Conservation (phyloP, 2,113 vertebrate species). For the Phocoena phocoena region DNA sequence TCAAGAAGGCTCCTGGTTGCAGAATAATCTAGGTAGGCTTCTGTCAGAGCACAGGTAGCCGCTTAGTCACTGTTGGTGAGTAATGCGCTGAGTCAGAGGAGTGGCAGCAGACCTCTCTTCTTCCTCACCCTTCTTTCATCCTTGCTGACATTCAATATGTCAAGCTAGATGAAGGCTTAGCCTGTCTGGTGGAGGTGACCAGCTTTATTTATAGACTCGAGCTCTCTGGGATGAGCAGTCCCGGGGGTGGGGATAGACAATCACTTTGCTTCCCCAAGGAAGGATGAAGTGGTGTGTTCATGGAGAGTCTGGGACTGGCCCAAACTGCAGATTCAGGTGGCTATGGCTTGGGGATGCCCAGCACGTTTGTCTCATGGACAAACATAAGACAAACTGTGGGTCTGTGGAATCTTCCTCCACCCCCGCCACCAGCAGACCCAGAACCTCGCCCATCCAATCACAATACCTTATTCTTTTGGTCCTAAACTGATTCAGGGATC, state of each 20-base stretch:
- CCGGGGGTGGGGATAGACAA: not conserved
- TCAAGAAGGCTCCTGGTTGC: not conserved
- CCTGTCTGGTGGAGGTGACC: not conserved
- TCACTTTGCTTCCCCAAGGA: not conserved
- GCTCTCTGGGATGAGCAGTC: not conserved
- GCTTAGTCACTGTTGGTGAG: not conserved
- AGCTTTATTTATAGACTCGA: constrained; percentile 6
- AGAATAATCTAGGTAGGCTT: not conserved
- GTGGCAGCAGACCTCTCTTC: not conserved
- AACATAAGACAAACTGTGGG: no score
- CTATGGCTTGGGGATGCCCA: not conserved
- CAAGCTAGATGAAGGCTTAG: not conserved
- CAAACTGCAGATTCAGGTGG: not conserved
- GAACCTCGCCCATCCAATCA: not conserved
- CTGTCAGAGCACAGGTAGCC: not conserved
- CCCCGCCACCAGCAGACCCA: fast-evolving
- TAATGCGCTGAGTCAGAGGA: not conserved
- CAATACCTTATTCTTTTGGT: not conserved
- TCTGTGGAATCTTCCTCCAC: no score
- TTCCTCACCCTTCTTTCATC: not conserved
- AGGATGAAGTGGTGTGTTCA: not conserved
- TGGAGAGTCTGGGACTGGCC: not conserved
- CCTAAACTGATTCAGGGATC: not conserved
- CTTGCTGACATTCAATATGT: not conserved
- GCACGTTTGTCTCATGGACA: not conserved